Percentiles rank a stretch among this genome's conserved stretches.
Conservation (phyloP, 2,113 vertebrate genomes). For the Carettochelys insculpta region DNA sequence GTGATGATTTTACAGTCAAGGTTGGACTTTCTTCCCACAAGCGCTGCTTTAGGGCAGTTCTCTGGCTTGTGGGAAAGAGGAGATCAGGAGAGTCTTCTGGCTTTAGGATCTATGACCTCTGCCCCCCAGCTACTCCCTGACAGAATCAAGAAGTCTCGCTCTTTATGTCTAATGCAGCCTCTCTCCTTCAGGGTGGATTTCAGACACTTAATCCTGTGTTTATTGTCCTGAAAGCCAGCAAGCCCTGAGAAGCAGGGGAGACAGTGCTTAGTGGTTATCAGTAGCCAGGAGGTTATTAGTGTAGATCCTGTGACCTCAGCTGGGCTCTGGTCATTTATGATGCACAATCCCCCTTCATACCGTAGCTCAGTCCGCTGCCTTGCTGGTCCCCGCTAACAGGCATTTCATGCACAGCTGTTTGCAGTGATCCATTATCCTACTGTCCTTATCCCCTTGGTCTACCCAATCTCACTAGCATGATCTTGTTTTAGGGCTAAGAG, state of each 20-base stretch:
- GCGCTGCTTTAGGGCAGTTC: too few relatives aligned
- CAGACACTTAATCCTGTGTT: neutral
- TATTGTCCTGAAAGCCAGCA: neutral
- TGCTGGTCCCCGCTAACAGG: neutral
- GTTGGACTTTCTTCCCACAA: too few relatives aligned
- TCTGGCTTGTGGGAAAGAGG: neutral
- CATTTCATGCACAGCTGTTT: neutral
- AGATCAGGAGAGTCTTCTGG: neutral
- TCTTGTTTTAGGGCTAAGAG: neutral
- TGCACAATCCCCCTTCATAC: neutral
- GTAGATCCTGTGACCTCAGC: neutral
- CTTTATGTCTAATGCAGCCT: neutral
- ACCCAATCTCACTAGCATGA: neutral
- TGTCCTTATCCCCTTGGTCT: neutral
- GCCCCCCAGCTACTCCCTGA: neutral
- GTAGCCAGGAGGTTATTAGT: neutral
- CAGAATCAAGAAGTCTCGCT: neutral
- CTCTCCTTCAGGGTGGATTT: too few relatives aligned
- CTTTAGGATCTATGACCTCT: neutral
- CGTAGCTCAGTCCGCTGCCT: neutral
- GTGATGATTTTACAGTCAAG: too few relatives aligned
- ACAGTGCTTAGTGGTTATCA: neutral
- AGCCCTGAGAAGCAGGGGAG: neutral
- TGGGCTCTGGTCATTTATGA: neutral
- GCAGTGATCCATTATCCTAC: too few relatives aligned